Conservation (phyloP, 92 coral and sea anemone genomes). For the Isaurus tuberculatus region DNA sequence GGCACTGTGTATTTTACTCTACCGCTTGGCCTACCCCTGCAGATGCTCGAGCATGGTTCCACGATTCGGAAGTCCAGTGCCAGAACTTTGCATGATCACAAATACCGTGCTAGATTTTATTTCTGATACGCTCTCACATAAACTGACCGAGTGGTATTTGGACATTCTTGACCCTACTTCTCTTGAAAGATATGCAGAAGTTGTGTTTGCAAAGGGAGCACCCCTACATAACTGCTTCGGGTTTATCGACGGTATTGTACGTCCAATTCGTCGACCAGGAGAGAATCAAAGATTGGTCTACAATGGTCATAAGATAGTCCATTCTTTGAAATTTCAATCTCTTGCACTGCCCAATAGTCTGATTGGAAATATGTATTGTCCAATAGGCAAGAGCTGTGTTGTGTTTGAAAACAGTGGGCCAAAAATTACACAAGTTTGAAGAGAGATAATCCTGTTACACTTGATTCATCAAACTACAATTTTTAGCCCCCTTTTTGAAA, state of each 20-base stretch:
- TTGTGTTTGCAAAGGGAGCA: constrained; percentile 16
- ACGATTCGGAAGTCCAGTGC: constrained; percentile 35
- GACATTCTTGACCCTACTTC: constrained; percentile 28
- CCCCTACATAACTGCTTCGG: constrained; percentile 32
- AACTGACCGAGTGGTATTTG: constrained; percentile 19
- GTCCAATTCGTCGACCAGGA: constrained; percentile 24
- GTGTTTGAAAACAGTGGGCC: constrained; percentile 16
- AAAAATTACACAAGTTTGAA: too few species aligned
- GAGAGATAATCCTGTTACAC: constrained; percentile 27
- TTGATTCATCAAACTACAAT: constrained; percentile 20
- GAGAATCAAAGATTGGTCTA: constrained; percentile 26
- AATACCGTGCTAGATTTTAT: constrained; percentile 28
- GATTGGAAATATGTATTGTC: constrained; percentile 15
- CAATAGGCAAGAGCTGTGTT: constrained; percentile 18
- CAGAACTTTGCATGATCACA: constrained; percentile 34
- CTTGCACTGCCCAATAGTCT: constrained; percentile 11
- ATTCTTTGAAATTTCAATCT: constrained; percentile 21
- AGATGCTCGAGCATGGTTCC: constrained; percentile 23
- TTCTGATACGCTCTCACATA: constrained; percentile 17
- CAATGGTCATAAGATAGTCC: constrained; percentile 17
- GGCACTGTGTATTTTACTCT: constrained; percentile 38
- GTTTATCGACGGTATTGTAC: constrained; percentile 20
- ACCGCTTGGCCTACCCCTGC: constrained; percentile 33
- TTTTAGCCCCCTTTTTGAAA: constrained; percentile 22
- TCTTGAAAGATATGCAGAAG: constrained; percentile 28